phyloP scores from a whole-genome alignment of 2,797 vertebrate genomes.

The Poeciliopsis turneri region DNA sequence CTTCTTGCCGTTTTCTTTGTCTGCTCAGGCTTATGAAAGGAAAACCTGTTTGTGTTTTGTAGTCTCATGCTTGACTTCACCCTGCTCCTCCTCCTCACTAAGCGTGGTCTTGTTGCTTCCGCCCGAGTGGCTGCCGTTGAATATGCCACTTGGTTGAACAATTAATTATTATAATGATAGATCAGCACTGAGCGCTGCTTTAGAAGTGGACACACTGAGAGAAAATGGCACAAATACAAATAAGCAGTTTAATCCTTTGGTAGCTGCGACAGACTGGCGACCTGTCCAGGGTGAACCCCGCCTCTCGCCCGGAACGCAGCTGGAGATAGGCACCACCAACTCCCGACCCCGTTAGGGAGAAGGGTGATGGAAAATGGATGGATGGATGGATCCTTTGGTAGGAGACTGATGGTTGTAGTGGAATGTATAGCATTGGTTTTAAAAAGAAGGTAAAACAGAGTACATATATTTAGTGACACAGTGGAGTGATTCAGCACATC shows the following conservation, averaged over 20 bases:
- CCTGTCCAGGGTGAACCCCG: too few relatives aligned
- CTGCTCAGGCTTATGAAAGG: conserved; percentile 61
- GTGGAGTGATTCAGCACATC: neutral
- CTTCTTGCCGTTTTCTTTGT: conserved; percentile 44
- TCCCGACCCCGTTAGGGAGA: too few relatives aligned
- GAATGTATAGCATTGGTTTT: conserved; percentile 2
- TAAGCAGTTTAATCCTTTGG: conserved; percentile 34
- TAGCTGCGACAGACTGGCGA: too few relatives aligned
- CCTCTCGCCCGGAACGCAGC: too few relatives aligned
- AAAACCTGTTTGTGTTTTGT: conserved; percentile 70
- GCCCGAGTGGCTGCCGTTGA: conserved; percentile 75
- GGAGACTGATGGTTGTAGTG: conserved; percentile 20
- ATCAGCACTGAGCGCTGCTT: conserved; percentile 70
- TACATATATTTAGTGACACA: neutral
- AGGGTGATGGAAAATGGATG: too few relatives aligned
- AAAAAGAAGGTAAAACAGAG: conserved; percentile 10
- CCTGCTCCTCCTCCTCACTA: conserved; percentile 57
- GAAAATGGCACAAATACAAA: conserved; percentile 49
- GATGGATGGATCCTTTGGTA: conserved; percentile 40
- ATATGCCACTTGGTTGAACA: conserved; percentile 81
- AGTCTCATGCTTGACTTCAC: conserved; percentile 69
- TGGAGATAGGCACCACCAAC: too few relatives aligned
- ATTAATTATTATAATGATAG: conserved; percentile 84
- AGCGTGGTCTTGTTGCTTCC: conserved; percentile 72
- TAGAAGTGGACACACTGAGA: conserved; percentile 52